Conservation (phyloP, 1,140 invertebrate genomes). For the Argopecten irradians region DNA sequence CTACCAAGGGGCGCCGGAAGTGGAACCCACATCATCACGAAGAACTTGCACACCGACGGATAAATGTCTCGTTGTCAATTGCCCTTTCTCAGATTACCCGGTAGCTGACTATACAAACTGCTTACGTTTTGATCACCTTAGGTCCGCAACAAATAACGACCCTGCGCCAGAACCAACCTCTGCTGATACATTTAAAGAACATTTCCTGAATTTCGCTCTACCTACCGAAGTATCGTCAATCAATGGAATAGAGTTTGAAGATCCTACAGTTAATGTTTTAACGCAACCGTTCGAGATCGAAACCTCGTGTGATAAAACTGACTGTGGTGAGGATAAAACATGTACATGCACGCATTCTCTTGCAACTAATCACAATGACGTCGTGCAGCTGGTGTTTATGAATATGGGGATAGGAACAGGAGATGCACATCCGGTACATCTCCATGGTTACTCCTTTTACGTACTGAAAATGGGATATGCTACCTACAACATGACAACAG, state of each 20-base stretch:
- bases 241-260: constrained; percentile 62
- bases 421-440: constrained; percentile 83
- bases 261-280: constrained; percentile 61
- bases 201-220: constrained; percentile 71
- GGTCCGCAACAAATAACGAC: constrained; percentile 42
- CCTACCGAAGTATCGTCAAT: constrained; percentile 57
- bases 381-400: constrained; percentile 63
- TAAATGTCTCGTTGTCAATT: constrained; percentile 65
- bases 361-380: constrained; percentile 47
- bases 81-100: constrained; percentile 66
- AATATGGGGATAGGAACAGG: constrained; percentile 81
- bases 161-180: constrained; percentile 35
- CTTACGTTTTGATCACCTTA: constrained; percentile 54
- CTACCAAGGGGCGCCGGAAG: constrained; percentile 83
- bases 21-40: constrained; percentile 79
- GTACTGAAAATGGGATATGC: constrained; percentile 80
- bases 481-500: constrained; percentile 57
- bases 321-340: constrained; percentile 49
- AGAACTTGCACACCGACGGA: constrained; percentile 45
- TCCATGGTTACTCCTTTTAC: constrained; percentile 87
- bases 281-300: constrained; percentile 61
- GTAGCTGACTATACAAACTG: constrained; percentile 54
- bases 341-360: constrained; percentile 54
- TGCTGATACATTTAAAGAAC: constrained; percentile 57
- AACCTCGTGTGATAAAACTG: constrained; percentile 47